A percentile compares a stretch with the other conserved stretches of the same genome.
Conservation (phyloP, 1,140 invertebrate genomes). For the Leptonema lineaticorne region DNA sequence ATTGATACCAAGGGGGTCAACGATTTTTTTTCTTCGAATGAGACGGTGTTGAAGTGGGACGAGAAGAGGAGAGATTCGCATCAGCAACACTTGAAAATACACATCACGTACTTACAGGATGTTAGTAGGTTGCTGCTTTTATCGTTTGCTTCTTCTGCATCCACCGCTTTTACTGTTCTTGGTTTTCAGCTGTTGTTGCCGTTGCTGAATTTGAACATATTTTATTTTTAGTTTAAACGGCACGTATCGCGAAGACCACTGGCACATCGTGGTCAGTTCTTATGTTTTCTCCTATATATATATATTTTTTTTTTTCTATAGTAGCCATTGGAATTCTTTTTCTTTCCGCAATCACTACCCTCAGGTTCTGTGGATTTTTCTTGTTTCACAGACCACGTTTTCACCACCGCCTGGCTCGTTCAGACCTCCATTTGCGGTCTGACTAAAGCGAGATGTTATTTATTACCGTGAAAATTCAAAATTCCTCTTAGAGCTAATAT, state of each 20-base stretch:
- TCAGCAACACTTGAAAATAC: neutral
- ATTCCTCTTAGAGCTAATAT: neutral
- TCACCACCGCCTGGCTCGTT: neutral
- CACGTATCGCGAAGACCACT: constrained; percentile 24
- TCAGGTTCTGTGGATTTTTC: no score
- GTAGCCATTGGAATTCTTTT: no score
- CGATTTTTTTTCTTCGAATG: no score
- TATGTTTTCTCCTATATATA: constrained; percentile 20
- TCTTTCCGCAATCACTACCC: constrained; percentile 23
- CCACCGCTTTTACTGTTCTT: no score
- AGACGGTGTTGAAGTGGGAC: no score
- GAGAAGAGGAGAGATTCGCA: neutral
- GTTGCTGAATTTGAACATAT: constrained; percentile 7
- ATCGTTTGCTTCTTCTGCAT: no score
- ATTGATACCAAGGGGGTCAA: no score
- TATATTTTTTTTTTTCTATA: neutral
- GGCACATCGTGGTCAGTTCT: constrained; percentile 28
- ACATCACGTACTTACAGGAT: constrained; percentile 9
- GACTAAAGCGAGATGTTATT: neutral
- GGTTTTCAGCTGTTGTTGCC: no score
- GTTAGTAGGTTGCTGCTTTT: constrained; percentile 1
- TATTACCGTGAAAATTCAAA: neutral
- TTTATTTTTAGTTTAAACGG: constrained; percentile 21
- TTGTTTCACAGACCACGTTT: neutral
- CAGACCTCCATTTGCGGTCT: neutral